Percentiles rank a stretch among this genome's conserved stretches.
Evolutionary conservation across 2,888 invertebrate species (phyloP).

Genomic region (Cheilosia vulpina): DNA sequence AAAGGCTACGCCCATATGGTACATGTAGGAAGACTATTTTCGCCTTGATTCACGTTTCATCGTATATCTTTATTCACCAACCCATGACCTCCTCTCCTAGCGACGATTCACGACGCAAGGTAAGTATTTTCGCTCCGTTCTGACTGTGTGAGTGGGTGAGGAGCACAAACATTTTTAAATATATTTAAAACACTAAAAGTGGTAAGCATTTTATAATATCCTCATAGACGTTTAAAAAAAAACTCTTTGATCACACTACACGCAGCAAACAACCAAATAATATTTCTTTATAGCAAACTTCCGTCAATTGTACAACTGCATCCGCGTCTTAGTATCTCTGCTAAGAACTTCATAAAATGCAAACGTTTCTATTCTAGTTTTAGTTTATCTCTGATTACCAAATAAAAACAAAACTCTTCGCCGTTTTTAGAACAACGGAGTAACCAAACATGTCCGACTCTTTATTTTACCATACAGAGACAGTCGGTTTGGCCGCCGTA

Average conservation of each 20-base stretch:
- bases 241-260: conserved; percentile 37
- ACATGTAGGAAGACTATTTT: no score
- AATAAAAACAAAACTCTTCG: conserved; percentile 44
- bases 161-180: no score
- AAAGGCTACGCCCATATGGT: no score
- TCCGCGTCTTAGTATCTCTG: conserved; percentile 29
- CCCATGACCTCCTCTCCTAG: no score
- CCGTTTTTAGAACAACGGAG: conserved; percentile 30
- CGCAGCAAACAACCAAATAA: conserved; percentile 40
- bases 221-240: not conserved
- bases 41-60: no score
- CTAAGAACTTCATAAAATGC: conserved; percentile 27
- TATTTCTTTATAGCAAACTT: conserved; percentile 51
- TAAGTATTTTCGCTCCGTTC: no score
- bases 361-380: conserved; percentile 26
- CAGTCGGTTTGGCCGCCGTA: conserved; percentile 68
- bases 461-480: conserved; percentile 51
- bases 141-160: no score
- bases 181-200: not conserved
- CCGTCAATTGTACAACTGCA: conserved; percentile 42
- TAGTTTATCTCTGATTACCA: conserved; percentile 41
- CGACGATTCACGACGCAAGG: no score
- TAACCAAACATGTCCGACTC: conserved; percentile 40
- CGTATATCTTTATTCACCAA: no score
- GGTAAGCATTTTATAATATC: no score